These are phyloP conservation scores for Simalia tracyae DNA, from an alignment of 2,797 vertebrate genomes.

Conservation along the genomic window DNA sequence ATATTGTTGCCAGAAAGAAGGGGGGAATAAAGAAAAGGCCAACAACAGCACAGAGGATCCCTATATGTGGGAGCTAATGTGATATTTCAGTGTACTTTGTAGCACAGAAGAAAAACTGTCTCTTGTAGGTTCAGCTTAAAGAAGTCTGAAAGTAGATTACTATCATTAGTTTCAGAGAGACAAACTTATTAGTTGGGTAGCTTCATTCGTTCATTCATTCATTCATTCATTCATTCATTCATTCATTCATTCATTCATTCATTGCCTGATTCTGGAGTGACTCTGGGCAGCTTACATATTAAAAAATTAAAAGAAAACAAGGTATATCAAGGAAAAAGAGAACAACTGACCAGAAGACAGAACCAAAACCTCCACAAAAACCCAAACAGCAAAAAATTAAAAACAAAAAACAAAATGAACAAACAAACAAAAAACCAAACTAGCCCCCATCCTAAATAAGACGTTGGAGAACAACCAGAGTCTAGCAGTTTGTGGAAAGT, in stretches of 20 bases:
- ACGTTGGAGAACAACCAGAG: neutral
- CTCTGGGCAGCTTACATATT: neutral
- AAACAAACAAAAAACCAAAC: neutral
- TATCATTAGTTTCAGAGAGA: neutral
- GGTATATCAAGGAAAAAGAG: neutral
- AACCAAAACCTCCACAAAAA: neutral
- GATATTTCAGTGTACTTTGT: neutral
- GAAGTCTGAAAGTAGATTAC: neutral
- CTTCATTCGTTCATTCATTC: neutral
- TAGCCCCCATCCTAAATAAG: neutral
- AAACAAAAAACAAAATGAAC: neutral
- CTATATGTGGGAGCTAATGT: neutral
- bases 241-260: neutral
- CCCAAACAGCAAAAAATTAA: neutral
- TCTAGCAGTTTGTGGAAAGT: neutral
- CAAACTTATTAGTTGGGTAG: neutral
- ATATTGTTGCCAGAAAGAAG: neutral
- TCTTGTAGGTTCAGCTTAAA: neutral
- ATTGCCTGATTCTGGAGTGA: neutral
- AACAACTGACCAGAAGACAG: neutral
- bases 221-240: neutral
- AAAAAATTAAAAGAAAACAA: neutral
- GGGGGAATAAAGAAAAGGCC: neutral
- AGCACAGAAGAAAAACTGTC: neutral
- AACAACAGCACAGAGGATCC: neutral